These are phyloP conservation scores for Hyperopisus bebe DNA, from an alignment of 2,113 vertebrate species.

Conservation along the genomic window DNA sequence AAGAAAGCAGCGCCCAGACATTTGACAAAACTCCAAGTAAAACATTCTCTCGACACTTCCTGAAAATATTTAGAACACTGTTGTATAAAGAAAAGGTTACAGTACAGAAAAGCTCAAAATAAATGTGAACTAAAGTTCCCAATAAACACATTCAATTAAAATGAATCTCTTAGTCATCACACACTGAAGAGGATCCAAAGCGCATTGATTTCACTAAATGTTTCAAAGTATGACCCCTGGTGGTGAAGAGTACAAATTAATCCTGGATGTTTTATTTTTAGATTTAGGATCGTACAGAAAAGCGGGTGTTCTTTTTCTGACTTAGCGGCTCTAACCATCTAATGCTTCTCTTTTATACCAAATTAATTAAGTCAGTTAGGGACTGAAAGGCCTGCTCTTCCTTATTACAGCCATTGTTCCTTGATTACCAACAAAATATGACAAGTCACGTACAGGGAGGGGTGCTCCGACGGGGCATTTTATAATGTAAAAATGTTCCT, in stretches of 20 bases:
- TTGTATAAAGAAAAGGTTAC: not conserved
- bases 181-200: not conserved
- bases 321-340: not conserved
- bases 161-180: not conserved
- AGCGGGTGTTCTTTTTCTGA: not conserved
- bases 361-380: not conserved
- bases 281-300: not conserved
- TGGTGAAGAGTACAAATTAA: not conserved
- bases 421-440: not conserved
- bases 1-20: not conserved
- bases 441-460: not conserved
- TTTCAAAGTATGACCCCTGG: slow-evolving; percentile 4
- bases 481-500: not conserved
- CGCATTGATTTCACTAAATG: not conserved
- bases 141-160: not conserved
- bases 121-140: not conserved
- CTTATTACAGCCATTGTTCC: not conserved
- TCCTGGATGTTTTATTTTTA: not conserved
- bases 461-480: not conserved
- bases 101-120: not conserved
- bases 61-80: not conserved
- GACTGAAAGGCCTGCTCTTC: not conserved
- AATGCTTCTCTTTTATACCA: not conserved
- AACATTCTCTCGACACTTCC: not conserved
- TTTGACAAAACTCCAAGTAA: not conserved